Conservation (phyloP, 2,888 invertebrate genomes). For the Colostygia pectinataria region DNA sequence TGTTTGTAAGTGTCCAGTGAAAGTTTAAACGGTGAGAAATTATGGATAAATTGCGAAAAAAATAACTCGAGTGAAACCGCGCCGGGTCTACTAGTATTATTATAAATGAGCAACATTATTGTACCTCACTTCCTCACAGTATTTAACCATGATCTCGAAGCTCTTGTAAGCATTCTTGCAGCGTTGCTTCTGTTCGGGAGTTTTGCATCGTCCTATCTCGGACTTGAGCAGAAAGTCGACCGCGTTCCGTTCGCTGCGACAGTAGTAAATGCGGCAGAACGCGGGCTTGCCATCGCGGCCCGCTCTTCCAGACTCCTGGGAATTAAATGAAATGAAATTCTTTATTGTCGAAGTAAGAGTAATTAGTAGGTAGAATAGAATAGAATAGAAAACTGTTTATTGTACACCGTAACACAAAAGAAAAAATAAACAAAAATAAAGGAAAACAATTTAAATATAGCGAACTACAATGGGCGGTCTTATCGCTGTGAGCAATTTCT, state of each 20-base stretch:
- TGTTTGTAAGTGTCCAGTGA: too few species aligned
- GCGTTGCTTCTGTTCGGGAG: slow-evolving; percentile 80
- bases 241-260: slow-evolving; percentile 89
- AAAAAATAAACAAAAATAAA: too few species aligned
- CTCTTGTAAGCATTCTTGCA: slow-evolving; percentile 87
- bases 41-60: too few species aligned
- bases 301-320: slow-evolving; percentile 96
- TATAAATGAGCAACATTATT: slow-evolving; percentile 32
- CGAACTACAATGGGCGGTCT: too few species aligned
- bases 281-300: slow-evolving; percentile 96
- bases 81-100: too few species aligned
- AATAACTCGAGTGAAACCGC: too few species aligned
- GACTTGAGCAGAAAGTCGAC: slow-evolving; percentile 90
- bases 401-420: too few species aligned
- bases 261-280: slow-evolving; percentile 96
- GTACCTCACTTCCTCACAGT: slow-evolving; percentile 91
- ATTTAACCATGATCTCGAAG: slow-evolving; percentile 92
- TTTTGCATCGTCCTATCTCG: slow-evolving; percentile 85
- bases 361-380: too few species aligned
- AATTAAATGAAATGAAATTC: not conserved
- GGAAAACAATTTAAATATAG: too few species aligned
- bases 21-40: too few species aligned
- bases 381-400: too few species aligned
- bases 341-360: not conserved
- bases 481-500: too few species aligned